phyloP scores from a whole-genome alignment of 2,797 vertebrate genomes.

The Dendrocincla tyrannina region DNA sequence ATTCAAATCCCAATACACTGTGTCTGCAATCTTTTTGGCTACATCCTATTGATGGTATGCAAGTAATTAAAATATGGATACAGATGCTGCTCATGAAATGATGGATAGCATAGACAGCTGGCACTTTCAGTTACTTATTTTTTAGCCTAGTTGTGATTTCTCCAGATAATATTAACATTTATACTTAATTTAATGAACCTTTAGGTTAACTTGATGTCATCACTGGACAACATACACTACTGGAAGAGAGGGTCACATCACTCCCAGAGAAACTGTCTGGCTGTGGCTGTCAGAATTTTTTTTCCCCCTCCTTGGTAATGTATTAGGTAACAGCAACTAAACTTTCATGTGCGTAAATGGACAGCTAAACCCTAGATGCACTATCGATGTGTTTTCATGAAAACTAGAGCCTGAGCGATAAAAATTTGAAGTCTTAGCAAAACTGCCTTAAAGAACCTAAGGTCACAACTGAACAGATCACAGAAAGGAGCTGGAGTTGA shows the following conservation, averaged over 20 bases:
- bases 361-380: neutral
- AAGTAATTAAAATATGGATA: slow-evolving; percentile 45
- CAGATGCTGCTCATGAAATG: slow-evolving; percentile 26
- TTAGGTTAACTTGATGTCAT: neutral
- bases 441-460: neutral
- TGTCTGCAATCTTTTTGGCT: slow-evolving; percentile 55
- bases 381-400: neutral
- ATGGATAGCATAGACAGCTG: slow-evolving; percentile 15
- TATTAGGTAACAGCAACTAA: neutral
- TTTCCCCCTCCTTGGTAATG: neutral
- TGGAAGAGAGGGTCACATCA: neutral
- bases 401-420: neutral
- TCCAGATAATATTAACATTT: neutral
- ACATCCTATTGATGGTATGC: slow-evolving; percentile 31
- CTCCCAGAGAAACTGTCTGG: neutral
- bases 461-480: neutral
- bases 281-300: neutral
- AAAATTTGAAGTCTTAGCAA: neutral
- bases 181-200: neutral
- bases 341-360: neutral
- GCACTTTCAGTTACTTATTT: neutral
- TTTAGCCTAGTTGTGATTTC: neutral
- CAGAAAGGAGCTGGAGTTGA: neutral
- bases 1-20: slow-evolving; percentile 33
- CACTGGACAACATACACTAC: neutral